Percentiles rank a stretch among this genome's conserved stretches.
Evolutionary conservation across 2,797 vertebrate genomes (phyloP).

Genomic region (Loriculus beryllinus): DNA sequence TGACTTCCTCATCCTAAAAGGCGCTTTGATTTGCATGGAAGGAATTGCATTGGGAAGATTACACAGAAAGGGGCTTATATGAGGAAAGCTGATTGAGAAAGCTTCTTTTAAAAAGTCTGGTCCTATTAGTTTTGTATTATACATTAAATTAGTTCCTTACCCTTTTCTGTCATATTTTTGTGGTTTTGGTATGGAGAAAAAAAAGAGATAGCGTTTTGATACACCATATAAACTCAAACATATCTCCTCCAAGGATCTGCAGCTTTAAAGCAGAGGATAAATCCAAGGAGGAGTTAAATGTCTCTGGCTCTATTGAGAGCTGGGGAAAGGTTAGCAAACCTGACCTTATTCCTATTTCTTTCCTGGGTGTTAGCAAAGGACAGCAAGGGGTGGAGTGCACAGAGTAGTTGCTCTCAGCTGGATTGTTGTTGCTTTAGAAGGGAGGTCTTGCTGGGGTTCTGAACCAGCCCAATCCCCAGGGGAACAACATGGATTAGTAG

Average conservation of each 20-base stretch:
- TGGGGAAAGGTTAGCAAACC: not conserved
- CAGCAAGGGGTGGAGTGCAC: not conserved
- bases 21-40: slow-evolving; percentile 36
- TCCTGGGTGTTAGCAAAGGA: not conserved
- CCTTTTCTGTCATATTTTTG: not conserved
- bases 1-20: slow-evolving; percentile 15
- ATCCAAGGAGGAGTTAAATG: not conserved
- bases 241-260: not conserved
- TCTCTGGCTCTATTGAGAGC: not conserved
- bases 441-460: not conserved
- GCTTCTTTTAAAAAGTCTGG: not conserved
- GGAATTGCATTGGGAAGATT: slow-evolving; percentile 33
- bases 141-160: slow-evolving; percentile 13
- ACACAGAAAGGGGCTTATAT: slow-evolving; percentile 23
- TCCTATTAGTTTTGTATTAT: slow-evolving; percentile 10
- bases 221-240: not conserved
- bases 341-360: not conserved
- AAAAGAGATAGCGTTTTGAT: not conserved
- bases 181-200: not conserved
- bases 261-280: not conserved
- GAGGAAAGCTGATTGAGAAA: slow-evolving; percentile 41
- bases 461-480: not conserved
- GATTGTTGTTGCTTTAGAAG: not conserved
- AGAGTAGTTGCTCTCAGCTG: not conserved
- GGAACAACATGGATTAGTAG: not conserved